Evolutionary conservation across 2,113 vertebrate species (phyloP).

Genomic region (Pseudonaja textilis): DNA sequence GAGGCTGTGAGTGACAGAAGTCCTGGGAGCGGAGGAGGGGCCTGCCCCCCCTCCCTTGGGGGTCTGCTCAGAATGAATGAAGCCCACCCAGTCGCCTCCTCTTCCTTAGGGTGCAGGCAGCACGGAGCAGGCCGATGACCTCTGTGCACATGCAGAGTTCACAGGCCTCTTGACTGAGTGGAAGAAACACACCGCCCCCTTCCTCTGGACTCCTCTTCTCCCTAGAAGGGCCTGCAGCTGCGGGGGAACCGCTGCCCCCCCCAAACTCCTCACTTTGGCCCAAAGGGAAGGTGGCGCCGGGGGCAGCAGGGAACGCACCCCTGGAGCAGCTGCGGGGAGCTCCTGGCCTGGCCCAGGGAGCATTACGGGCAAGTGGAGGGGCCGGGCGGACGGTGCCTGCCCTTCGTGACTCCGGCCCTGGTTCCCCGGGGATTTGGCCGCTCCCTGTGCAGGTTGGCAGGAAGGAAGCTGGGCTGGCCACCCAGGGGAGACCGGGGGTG

Average conservation of each 20-base stretch:
- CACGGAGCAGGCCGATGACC: not conserved
- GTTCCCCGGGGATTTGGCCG: not conserved
- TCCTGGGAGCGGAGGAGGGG: not conserved
- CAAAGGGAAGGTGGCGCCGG: not conserved
- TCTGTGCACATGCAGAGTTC: not conserved
- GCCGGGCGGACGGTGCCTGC: not conserved
- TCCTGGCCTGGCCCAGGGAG: not conserved
- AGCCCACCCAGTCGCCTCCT: not conserved
- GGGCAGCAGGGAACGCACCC: not conserved
- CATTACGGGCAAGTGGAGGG: not conserved
- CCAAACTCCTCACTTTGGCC: not conserved
- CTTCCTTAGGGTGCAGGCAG: not conserved
- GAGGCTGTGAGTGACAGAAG: not conserved
- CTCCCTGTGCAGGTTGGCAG: not conserved
- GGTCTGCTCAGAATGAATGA: not conserved
- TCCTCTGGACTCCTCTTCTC: not conserved
- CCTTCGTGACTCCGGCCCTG: not conserved
- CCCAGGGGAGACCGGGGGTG: not conserved
- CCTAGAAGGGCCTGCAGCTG: not conserved
- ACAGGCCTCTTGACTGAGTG: not conserved
- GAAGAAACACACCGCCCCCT: not conserved
- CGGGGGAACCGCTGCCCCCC: not conserved
- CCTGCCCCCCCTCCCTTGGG: rapidly evolving
- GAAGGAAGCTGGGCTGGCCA: not conserved
- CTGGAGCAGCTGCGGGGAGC: not conserved